These are phyloP conservation scores for Sorex maritimensis DNA, from an alignment of 2,797 vertebrate genomes.

Conservation along the genomic window DNA sequence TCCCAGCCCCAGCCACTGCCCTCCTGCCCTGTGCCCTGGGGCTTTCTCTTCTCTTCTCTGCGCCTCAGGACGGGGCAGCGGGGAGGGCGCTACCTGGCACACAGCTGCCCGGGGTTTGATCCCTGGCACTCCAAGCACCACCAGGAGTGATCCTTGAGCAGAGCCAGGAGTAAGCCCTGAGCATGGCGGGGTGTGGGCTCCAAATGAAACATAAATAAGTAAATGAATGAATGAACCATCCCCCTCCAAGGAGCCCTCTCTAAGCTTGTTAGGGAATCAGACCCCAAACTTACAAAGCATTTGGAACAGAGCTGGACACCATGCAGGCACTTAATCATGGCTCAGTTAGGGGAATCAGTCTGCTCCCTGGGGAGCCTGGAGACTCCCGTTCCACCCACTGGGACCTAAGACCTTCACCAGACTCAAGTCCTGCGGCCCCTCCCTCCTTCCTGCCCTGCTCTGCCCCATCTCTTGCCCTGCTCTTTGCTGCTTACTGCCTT, in stretches of 20 bases:
- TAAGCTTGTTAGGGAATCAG: not conserved
- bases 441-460: not conserved
- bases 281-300: not conserved
- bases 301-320: not conserved
- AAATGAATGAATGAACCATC: not conserved
- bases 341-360: not conserved
- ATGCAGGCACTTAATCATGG: not conserved
- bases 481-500: not conserved
- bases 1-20: not conserved
- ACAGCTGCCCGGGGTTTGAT: too few relatives aligned
- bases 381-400: fast-evolving
- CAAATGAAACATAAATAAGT: too few relatives aligned
- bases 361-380: not conserved
- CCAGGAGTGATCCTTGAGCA: too few relatives aligned
- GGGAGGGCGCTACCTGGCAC: too few relatives aligned
- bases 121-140: too few relatives aligned
- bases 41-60: not conserved
- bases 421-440: not conserved
- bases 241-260: not conserved
- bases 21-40: not conserved
- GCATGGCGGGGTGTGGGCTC: too few relatives aligned
- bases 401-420: not conserved
- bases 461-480: not conserved
- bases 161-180: too few relatives aligned
- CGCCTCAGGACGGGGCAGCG: too few relatives aligned